A percentile compares a stretch with the other conserved stretches of the same genome.
phyloP scores from a whole-genome alignment of 2,797 vertebrate species.

The Channallabes apus region DNA sequence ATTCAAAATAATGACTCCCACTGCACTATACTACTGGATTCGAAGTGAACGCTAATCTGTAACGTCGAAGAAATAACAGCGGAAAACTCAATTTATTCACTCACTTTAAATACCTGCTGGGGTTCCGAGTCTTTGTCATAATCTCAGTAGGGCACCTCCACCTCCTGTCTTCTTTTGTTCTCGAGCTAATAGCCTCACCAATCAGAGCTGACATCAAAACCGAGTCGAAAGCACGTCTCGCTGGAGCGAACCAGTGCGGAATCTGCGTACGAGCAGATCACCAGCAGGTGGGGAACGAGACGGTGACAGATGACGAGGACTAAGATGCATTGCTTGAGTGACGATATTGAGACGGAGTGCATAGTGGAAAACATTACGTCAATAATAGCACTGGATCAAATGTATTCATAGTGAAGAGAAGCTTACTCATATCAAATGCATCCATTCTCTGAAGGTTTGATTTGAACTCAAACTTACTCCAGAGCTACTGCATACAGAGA shows the following conservation, averaged over 20 bases:
- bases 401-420: background rate
- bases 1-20: background rate
- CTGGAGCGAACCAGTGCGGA: background rate
- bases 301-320: background rate
- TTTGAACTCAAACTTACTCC: background rate
- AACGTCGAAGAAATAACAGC: background rate
- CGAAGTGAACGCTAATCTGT: background rate
- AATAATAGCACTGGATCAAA: background rate
- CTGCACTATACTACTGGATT: background rate
- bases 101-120: conserved; percentile 3
- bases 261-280: background rate
- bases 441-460: background rate
- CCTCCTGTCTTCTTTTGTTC: conserved; percentile 17
- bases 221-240: conserved; percentile 19
- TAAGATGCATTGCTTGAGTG: background rate
- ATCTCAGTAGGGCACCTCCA: conserved; percentile 6
- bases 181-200: conserved; percentile 46
- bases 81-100: background rate
- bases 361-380: background rate
- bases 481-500: background rate
- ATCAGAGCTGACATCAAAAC: conserved; percentile 52
- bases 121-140: conserved; percentile 26
- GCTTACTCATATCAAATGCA: background rate
- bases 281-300: background rate
- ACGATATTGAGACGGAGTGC: background rate